Percentiles rank a stretch among this genome's conserved stretches.
Evolutionary conservation across 2,113 vertebrate species (phyloP).

Genomic region (Haliaeetus leucogaster): DNA sequence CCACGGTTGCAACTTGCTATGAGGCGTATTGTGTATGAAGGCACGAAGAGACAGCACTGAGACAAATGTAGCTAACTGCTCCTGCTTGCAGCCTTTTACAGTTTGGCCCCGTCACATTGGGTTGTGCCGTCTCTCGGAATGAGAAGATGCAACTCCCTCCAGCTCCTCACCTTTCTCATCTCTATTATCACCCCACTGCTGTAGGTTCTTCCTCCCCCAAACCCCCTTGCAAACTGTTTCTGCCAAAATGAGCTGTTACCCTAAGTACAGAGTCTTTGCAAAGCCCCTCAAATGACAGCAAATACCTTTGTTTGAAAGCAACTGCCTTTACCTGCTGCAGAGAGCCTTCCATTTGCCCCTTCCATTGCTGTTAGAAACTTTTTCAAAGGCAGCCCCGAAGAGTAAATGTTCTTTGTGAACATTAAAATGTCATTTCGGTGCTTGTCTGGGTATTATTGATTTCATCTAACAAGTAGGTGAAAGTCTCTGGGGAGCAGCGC

Average conservation of each 20-base stretch:
- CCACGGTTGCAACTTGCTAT: background rate
- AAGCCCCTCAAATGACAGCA: background rate
- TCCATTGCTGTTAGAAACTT: slow-evolving; percentile 6
- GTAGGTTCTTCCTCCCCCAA: background rate
- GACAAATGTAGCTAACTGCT: background rate
- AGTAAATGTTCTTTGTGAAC: slow-evolving; percentile 52
- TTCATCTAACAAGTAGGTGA: slow-evolving; percentile 70
- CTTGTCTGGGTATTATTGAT: slow-evolving; percentile 69
- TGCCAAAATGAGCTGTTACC: background rate
- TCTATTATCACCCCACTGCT: background rate
- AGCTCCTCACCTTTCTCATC: background rate
- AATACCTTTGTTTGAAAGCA: background rate
- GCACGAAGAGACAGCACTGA: background rate
- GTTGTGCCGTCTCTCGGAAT: fast-evolving
- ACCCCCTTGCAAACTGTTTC: background rate
- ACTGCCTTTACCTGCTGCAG: background rate
- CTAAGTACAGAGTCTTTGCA: background rate
- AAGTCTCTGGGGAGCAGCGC: slow-evolving; percentile 25
- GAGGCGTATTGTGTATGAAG: background rate
- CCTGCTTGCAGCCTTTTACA: background rate
- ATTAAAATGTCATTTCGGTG: slow-evolving; percentile 68
- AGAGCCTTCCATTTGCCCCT: background rate
- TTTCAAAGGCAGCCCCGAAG: slow-evolving; percentile 46
- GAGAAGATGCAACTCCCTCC: background rate
- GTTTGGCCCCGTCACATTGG: background rate